phyloP scores from a whole-genome alignment of 2,113 vertebrate species.

The Rhagologus leucostigma region DNA sequence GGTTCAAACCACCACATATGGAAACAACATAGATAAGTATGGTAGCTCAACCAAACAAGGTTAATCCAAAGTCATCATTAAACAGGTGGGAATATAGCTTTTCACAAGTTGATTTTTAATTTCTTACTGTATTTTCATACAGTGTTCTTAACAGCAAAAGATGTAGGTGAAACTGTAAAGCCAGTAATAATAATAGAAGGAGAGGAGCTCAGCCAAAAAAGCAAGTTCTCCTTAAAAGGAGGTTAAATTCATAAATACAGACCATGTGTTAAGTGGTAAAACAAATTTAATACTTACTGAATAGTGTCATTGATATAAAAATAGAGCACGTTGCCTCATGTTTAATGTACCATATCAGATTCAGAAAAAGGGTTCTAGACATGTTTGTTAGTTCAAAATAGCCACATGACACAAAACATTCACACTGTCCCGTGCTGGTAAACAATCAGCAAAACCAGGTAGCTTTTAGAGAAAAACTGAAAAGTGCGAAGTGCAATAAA shows the following conservation, averaged over 20 bases:
- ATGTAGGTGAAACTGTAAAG: slow-evolving; percentile 21
- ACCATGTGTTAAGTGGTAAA: slow-evolving; percentile 29
- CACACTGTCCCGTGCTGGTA: background rate
- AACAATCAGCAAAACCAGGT: background rate
- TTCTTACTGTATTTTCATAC: background rate
- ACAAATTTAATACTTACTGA: slow-evolving; percentile 29
- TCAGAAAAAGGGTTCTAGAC: background rate
- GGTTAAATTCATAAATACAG: slow-evolving; percentile 39
- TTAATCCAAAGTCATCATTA: background rate
- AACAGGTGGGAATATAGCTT: background rate
- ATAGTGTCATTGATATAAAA: slow-evolving; percentile 43
- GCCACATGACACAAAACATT: background rate
- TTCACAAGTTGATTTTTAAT: background rate
- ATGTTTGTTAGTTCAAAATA: background rate
- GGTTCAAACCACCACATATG: too few relatives aligned
- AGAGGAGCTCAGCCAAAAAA: slow-evolving; percentile 9
- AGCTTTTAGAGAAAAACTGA: background rate
- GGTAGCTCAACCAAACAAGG: background rate
- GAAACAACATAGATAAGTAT: background rate
- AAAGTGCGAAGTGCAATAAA: background rate
- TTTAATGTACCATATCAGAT: background rate
- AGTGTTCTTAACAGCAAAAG: background rate
- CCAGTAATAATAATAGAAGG: slow-evolving; percentile 22
- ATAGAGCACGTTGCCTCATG: background rate
- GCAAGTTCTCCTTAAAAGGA: slow-evolving; percentile 57